A percentile compares a stretch with the other conserved stretches of the same genome.
phyloP scores from a whole-genome alignment of 1,140 invertebrate genomes.

The Listronotus bonariensis region DNA sequence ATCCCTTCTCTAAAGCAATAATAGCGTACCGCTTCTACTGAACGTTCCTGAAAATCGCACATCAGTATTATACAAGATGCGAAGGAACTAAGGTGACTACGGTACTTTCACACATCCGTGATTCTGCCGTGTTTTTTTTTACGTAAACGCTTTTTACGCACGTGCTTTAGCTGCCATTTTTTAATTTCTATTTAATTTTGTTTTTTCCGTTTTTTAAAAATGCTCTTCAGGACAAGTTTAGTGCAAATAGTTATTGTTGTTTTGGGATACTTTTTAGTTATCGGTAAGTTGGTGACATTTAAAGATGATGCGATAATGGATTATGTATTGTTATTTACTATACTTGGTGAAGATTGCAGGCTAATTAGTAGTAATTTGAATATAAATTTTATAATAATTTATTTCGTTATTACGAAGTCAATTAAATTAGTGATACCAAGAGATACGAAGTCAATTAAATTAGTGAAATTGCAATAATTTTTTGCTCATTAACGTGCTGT shows the following conservation, averaged over 20 bases:
- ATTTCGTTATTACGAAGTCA: too few species aligned
- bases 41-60: conserved; percentile 3
- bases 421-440: too few species aligned
- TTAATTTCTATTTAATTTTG: conserved; percentile 5
- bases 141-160: conserved; percentile 9
- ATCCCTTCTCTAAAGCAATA: conserved; percentile 16
- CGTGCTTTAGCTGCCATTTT: conserved; percentile 11
- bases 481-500: too few species aligned
- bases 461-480: too few species aligned
- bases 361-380: too few species aligned
- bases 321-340: too few species aligned
- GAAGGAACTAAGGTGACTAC: conserved; percentile 17
- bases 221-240: conserved; percentile 18
- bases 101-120: conserved; percentile 5
- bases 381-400: too few species aligned
- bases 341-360: too few species aligned
- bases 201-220: neutral
- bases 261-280: conserved; percentile 18
- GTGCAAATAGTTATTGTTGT: conserved; percentile 11
- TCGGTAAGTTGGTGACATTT: conserved; percentile 14
- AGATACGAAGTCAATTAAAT: too few species aligned
- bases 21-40: conserved; percentile 4
- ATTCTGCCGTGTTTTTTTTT: neutral
- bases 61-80: conserved; percentile 16
- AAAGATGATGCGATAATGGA: too few species aligned